Percentiles rank a stretch among this genome's conserved stretches.
Conservation (phyloP, 2,113 vertebrate species). For the Mustelus asterias region DNA sequence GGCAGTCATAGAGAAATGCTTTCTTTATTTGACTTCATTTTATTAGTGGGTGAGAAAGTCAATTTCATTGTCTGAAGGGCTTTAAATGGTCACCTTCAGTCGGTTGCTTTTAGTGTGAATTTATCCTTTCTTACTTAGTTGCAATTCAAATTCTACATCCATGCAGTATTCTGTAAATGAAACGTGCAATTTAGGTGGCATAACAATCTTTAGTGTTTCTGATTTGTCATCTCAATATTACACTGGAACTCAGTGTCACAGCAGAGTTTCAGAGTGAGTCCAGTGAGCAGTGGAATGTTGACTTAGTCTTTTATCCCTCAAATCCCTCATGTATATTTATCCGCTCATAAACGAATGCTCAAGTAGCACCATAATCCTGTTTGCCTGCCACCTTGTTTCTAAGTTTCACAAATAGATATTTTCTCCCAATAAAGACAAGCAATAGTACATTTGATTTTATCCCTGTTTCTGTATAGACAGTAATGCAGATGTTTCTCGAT, state of each 20-base stretch:
- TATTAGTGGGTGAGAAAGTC: not conserved
- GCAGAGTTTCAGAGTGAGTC: not conserved
- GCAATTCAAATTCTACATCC: slow-evolving; percentile 18
- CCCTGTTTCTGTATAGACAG: not conserved
- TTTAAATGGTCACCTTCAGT: not conserved
- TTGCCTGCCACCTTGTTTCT: slow-evolving; percentile 20
- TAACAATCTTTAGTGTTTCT: not conserved
- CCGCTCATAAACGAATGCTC: slow-evolving; percentile 21
- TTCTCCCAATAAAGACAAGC: slow-evolving; percentile 6
- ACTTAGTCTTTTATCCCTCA: slow-evolving; percentile 27
- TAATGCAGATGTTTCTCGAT: not conserved
- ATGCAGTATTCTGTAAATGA: not conserved
- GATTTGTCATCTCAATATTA: slow-evolving; percentile 15
- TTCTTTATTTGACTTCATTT: not conserved
- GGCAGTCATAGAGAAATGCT: not conserved
- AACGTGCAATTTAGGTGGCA: not conserved
- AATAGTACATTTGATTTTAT: not conserved
- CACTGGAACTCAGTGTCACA: not conserved
- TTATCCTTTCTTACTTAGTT: not conserved
- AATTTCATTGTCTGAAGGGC: not conserved
- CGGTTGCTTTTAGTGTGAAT: not conserved
- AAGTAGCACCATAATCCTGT: slow-evolving; percentile 17
- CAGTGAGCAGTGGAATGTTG: slow-evolving; percentile 20
- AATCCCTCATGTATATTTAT: slow-evolving; percentile 37
- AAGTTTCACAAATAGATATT: slow-evolving; percentile 26